A percentile compares a stretch with the other conserved stretches of the same genome.
phyloP scores from a whole-genome alignment of 2,888 invertebrate species.

The Hirudinaria manillensis region DNA sequence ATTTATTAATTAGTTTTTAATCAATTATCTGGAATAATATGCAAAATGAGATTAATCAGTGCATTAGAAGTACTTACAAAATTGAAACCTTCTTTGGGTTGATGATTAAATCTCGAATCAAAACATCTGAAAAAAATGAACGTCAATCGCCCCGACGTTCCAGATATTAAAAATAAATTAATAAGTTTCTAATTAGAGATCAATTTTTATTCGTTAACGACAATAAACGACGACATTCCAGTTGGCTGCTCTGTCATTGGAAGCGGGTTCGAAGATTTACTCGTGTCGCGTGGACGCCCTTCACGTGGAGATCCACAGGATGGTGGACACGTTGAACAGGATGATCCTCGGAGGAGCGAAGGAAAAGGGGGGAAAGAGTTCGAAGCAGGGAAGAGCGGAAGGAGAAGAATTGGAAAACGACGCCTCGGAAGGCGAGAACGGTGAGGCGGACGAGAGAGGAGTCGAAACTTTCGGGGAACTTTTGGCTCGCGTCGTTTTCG shows the following conservation, averaged over 20 bases:
- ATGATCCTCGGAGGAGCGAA: background rate
- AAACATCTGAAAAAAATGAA: too few relatives aligned
- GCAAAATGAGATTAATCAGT: too few relatives aligned
- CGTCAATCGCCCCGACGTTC: too few relatives aligned
- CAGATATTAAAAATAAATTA: too few relatives aligned
- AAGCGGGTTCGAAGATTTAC: constrained; percentile 82
- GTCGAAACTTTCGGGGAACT: background rate
- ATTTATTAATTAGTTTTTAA: background rate
- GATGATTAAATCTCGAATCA: too few relatives aligned
- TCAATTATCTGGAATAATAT: too few relatives aligned
- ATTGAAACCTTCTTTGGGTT: too few relatives aligned
- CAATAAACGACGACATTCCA: constrained; percentile 51
- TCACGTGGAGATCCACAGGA: constrained; percentile 66
- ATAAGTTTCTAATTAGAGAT: too few relatives aligned
- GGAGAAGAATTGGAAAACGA: background rate
- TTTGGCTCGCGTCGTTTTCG: background rate
- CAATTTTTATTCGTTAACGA: too few relatives aligned
- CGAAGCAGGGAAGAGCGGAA: background rate
- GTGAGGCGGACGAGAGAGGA: background rate
- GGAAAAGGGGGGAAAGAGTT: background rate
- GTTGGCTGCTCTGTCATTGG: constrained; percentile 77
- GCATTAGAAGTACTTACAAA: too few relatives aligned
- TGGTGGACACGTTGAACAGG: constrained; percentile 10
- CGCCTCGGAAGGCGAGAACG: background rate
- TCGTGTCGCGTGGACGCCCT: constrained; percentile 78